Evolutionary conservation across 2,888 invertebrate genomes (phyloP), one percentile per base, ranked within the genome.

Genomic region (Drosophila anomalipes): DNA sequence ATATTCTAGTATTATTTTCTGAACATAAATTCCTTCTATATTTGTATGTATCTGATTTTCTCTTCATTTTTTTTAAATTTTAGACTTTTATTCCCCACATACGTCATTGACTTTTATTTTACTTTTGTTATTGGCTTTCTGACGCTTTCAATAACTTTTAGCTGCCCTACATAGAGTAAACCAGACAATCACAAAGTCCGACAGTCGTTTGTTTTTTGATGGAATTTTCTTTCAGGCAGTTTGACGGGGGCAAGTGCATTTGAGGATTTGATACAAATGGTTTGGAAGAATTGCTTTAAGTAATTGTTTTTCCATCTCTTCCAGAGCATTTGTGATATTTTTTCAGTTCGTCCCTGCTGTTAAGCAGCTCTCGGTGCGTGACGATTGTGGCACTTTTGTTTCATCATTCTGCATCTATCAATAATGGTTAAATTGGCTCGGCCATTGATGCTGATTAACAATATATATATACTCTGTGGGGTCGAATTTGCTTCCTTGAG

Each of bases 191-290:
- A 74, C 63, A 84, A 54, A 67, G 83, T 66, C 60, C 72, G 62
- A 68, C 68, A 72, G 63, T 72, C 74, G 62, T 74, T 70, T 78
- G 63, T 74, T 77, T 79, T 73, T 77, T 61, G 58, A 74, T 54
- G 79, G 77, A 77, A 71, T 79, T 74, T 77, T 77, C 77, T 70
- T 75, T 80, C 73, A 67, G 70, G 60, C 77, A 74, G 78, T 79
- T 74, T 81, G 77, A 68, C 63, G 63, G 64, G 32, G 71, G 75
- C 73, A 91, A 92, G 89, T 90, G 85, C 89, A 90, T 91, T 92
- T 89, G 82, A 82, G 88, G 81, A 89, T 90, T 92, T 89, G 74
- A 77, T 79, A 81, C 83, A 91, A 91, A 91, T 91, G 91, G 91
- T 71, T 88, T 82, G 88, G 83, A 92, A 91, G 83, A 86, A 90